Percentiles rank a stretch among this genome's conserved stretches.
These are phyloP conservation scores for Pelobates fuscus DNA, from an alignment of 2,113 vertebrate genomes.

Conservation along the genomic window DNA sequence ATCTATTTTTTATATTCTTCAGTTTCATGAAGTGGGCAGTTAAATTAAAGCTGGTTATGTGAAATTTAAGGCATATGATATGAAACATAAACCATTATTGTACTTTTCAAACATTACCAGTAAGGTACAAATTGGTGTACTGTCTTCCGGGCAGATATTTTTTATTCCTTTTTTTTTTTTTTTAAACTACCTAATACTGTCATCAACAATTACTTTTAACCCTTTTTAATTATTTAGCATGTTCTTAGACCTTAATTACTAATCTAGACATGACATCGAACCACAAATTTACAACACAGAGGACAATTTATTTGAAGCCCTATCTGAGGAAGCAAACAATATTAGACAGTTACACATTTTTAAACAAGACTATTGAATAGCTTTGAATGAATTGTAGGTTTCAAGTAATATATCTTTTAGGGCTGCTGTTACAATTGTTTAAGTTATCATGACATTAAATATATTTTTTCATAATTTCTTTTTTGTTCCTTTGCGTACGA, in stretches of 20 bases:
- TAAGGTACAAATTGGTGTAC: constrained; percentile 48
- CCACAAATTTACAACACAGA: constrained; percentile 17
- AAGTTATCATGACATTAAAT: constrained; percentile 56
- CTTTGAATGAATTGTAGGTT: constrained; percentile 17
- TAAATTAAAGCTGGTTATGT: constrained; percentile 49
- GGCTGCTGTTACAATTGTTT: constrained; percentile 42
- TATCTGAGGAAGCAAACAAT: background rate
- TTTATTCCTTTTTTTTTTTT: constrained; percentile 15
- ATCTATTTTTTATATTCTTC: constrained; percentile 46
- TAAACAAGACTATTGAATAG: background rate
- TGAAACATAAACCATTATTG: constrained; percentile 43
- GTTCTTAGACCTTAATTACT: too few species aligned
- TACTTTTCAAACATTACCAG: constrained; percentile 39
- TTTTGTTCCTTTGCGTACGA: constrained; percentile 58
- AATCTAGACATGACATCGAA: constrained; percentile 16
- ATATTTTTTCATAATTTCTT: constrained; percentile 52
- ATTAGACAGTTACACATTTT: too few species aligned
- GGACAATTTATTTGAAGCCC: background rate
- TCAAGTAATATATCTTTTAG: constrained; percentile 26
- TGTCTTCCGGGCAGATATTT: constrained; percentile 49
- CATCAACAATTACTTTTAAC: constrained; percentile 3
- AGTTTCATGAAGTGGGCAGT: constrained; percentile 49
- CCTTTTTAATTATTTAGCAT: constrained; percentile 10
- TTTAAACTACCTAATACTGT: constrained; percentile 18
- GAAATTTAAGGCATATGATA: constrained; percentile 32